phyloP scores from a whole-genome alignment of 2,888 invertebrate species.

The Apotomis turbidana region DNA sequence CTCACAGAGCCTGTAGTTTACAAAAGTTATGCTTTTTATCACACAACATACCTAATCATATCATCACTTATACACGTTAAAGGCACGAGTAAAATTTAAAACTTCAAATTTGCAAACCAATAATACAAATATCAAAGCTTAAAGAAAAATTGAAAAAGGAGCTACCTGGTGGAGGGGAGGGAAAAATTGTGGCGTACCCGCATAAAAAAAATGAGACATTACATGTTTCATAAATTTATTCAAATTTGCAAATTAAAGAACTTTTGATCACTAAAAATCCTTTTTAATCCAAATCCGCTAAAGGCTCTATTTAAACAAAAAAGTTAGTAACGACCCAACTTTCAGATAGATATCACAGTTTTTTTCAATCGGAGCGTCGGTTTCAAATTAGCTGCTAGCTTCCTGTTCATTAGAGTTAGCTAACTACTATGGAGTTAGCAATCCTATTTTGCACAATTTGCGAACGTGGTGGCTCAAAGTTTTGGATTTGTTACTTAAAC shows the following conservation, averaged over 20 bases:
- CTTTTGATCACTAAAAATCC: not conserved
- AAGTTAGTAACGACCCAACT: conserved; percentile 36
- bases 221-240: no score
- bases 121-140: no score
- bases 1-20: no score
- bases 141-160: no score
- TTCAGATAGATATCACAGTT: conserved; percentile 39
- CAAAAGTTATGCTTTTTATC: no score
- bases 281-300: conserved; percentile 16
- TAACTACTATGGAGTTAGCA: conserved; percentile 59
- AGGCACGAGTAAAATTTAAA: not conserved
- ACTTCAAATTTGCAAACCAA: not conserved
- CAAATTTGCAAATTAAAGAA: no score
- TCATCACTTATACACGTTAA: not conserved
- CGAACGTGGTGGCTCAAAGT: conserved; percentile 7
- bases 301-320: conserved; percentile 19
- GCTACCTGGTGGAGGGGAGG: no score
- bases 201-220: no score
- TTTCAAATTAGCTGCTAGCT: conserved; percentile 55
- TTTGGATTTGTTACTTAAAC: conserved; percentile 18
- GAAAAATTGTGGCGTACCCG: no score
- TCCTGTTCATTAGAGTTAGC: conserved; percentile 61
- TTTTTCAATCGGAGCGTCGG: conserved; percentile 51
- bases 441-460: conserved; percentile 65
- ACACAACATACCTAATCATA: no score